phyloP scores from a whole-genome alignment of 2,888 invertebrate species.

The Kuschelorhynchus macadamiae region DNA sequence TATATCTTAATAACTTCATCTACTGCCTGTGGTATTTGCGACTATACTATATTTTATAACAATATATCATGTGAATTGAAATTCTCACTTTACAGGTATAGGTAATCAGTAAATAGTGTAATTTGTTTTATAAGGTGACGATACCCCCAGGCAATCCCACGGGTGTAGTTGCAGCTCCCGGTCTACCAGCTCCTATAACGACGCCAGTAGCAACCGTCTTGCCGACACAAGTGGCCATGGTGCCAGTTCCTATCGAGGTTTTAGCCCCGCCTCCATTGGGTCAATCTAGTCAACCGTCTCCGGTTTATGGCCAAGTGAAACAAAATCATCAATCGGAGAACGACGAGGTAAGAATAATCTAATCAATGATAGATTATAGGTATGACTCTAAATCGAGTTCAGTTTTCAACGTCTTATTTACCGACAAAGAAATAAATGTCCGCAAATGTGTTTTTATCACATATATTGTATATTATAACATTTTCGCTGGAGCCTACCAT shows the following conservation, averaged over 20 bases:
- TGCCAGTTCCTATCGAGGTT: slow-evolving; percentile 33
- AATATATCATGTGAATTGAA: no score
- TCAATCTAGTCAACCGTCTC: slow-evolving; percentile 36
- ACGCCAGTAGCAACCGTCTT: slow-evolving; percentile 12
- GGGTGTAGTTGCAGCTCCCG: slow-evolving; percentile 24
- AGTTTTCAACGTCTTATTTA: no score
- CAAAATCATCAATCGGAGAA: slow-evolving; percentile 19
- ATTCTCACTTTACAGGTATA: no score
- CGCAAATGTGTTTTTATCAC: no score
- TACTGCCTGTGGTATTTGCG: no score
- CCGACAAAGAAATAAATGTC: no score
- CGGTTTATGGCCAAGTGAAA: slow-evolving; percentile 22
- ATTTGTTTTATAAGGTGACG: no score
- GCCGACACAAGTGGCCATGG: slow-evolving; percentile 18
- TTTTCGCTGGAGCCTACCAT: no score
- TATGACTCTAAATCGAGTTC: not conserved
- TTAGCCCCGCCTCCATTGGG: slow-evolving; percentile 29
- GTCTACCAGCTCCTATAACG: slow-evolving; percentile 15
- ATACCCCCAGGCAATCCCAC: slow-evolving; percentile 18
- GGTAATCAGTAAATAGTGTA: no score
- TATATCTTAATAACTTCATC: no score
- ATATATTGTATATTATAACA: no score
- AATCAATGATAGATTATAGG: not conserved
- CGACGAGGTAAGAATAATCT: slow-evolving; percentile 39
- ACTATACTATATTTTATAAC: no score